Evolutionary conservation across 2,888 invertebrate species (phyloP).

Genomic region (Elegia similella): DNA sequence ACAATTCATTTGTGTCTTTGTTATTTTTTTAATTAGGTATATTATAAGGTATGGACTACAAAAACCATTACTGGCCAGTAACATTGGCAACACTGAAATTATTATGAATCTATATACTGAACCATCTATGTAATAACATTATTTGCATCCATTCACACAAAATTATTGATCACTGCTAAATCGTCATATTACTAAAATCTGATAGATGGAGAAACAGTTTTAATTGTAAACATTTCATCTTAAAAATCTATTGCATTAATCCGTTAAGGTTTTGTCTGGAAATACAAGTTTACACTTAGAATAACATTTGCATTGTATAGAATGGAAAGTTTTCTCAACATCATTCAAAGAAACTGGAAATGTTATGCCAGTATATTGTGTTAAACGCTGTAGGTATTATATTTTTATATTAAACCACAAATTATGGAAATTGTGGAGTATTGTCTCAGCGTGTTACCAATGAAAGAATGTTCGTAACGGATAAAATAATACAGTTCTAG

Average conservation of each 20-base stretch:
- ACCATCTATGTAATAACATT: background rate
- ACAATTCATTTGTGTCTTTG: slow-evolving; percentile 57
- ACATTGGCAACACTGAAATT: slow-evolving; percentile 54
- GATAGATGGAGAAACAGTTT: background rate
- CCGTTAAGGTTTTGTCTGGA: slow-evolving; percentile 7
- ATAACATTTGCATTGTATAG: slow-evolving; percentile 10
- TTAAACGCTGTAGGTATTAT: background rate
- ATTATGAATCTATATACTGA: slow-evolving; percentile 13
- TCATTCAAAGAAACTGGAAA: slow-evolving; percentile 10
- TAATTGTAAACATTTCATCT: slow-evolving; percentile 1
- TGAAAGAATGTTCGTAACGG: background rate
- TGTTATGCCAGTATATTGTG: slow-evolving; percentile 10
- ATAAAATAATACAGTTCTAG: background rate
- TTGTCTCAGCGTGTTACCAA: slow-evolving; percentile 1
- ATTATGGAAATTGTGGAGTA: slow-evolving; percentile 7
- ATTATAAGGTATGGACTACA: slow-evolving; percentile 34
- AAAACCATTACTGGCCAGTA: slow-evolving; percentile 59
- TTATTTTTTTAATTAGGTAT: slow-evolving; percentile 26
- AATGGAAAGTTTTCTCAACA: slow-evolving; percentile 13
- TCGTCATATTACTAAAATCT: slow-evolving; percentile 1
- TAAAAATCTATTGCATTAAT: slow-evolving; percentile 5
- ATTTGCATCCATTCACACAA: slow-evolving; percentile 6
- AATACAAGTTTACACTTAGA: background rate
- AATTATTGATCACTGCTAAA: slow-evolving; percentile 3
- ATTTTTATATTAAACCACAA: background rate